phyloP scores from a whole-genome alignment of 2,113 vertebrate genomes.

The Papio anubis region DNA sequence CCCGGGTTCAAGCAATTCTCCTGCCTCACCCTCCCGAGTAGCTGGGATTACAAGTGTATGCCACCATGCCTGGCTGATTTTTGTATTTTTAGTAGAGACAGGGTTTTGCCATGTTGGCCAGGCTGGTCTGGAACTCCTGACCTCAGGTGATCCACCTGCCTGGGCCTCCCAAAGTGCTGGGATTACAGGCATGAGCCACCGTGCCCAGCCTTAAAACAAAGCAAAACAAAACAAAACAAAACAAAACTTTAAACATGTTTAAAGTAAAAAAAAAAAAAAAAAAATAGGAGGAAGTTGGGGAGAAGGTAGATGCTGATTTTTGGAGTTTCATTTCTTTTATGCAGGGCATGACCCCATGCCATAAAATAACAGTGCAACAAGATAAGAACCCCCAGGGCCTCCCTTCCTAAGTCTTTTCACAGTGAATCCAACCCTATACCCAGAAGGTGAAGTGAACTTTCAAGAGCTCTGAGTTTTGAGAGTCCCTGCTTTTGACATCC shows the following conservation, averaged over 20 bases:
- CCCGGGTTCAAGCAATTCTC: too few species aligned
- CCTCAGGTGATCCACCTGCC: too few species aligned
- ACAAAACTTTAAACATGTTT: neutral
- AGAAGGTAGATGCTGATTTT: neutral
- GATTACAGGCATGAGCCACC: too few species aligned
- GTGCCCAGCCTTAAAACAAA: too few species aligned
- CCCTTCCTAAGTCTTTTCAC: neutral
- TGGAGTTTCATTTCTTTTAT: neutral
- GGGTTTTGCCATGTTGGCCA: too few species aligned
- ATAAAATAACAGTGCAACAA: neutral
- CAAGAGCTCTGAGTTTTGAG: neutral
- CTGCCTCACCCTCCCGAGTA: too few species aligned
- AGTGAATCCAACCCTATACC: neutral
- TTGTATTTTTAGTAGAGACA: too few species aligned
- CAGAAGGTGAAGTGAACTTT: neutral
- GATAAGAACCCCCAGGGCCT: neutral
- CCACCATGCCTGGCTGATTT: too few species aligned
- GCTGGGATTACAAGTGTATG: too few species aligned
- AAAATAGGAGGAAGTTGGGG: neutral
- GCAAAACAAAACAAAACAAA: neutral
- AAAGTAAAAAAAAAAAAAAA: neutral
- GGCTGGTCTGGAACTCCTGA: too few species aligned
- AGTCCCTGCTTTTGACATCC: neutral
- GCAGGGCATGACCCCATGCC: accelerated
- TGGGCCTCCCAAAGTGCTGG: too few species aligned